These are phyloP conservation scores for Moxostoma hubbsi DNA, from an alignment of 2,797 vertebrate species.

Conservation along the genomic window DNA sequence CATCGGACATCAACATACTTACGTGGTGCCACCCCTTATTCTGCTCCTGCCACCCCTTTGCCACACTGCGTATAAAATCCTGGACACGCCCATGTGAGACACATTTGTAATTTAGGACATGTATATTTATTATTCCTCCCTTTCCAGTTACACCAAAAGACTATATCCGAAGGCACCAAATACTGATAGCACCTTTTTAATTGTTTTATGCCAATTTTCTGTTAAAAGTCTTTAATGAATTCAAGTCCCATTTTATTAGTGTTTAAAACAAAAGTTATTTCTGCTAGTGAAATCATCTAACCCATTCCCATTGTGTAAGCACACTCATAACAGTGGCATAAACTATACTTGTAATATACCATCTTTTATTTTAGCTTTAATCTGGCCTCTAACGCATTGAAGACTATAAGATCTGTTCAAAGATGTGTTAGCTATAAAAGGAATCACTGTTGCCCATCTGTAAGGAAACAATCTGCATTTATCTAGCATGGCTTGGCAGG, in stretches of 20 bases:
- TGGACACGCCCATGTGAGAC: not conserved
- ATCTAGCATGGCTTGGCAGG: slow-evolving; percentile 30
- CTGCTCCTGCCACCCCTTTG: too few relatives aligned
- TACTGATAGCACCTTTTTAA: too few relatives aligned
- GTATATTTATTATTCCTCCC: too few relatives aligned
- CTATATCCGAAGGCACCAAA: too few relatives aligned
- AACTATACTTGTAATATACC: not conserved
- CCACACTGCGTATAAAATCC: too few relatives aligned
- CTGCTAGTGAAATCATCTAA: not conserved
- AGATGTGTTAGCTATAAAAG: slow-evolving; percentile 29
- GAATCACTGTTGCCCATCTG: slow-evolving; percentile 22
- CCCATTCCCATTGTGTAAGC: not conserved
- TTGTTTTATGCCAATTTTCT: too few relatives aligned
- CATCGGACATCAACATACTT: too few relatives aligned
- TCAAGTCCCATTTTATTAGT: not conserved
- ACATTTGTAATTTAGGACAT: not conserved
- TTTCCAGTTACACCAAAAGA: too few relatives aligned
- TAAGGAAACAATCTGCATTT: slow-evolving; percentile 50
- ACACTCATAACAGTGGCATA: not conserved
- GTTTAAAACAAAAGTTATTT: not conserved
- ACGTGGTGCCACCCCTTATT: too few relatives aligned
- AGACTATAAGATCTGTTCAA: slow-evolving; percentile 17
- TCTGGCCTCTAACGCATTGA: not conserved
- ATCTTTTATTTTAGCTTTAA: not conserved
- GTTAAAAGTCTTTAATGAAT: not conserved